These are phyloP conservation scores for Poecilia latipinna DNA, from an alignment of 2,113 vertebrate species.

Conservation along the genomic window DNA sequence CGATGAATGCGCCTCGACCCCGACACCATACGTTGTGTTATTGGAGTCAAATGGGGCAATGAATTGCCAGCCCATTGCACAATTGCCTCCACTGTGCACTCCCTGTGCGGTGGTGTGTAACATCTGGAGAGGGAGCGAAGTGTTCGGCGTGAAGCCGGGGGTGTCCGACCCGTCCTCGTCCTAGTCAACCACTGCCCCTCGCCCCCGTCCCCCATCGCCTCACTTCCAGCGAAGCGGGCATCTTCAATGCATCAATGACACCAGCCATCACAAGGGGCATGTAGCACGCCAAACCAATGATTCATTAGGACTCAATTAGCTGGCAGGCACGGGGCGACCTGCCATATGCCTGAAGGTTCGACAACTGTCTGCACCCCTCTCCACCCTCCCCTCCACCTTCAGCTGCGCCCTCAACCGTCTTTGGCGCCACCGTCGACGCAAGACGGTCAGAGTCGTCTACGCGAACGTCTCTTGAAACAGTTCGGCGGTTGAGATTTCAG, in stretches of 20 bases:
- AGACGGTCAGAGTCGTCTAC: not conserved
- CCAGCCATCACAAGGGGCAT: conserved; percentile 67
- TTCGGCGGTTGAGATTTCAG: conserved; percentile 45
- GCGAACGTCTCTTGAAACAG: conserved; percentile 50
- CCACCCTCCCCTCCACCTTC: conserved; percentile 2
- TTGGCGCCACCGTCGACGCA: conserved; percentile 28
- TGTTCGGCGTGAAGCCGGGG: conserved; percentile 38
- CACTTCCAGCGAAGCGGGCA: conserved; percentile 55
- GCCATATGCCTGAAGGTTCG: conserved; percentile 74
- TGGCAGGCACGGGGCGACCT: conserved; percentile 64
- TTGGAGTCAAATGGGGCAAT: conserved; percentile 60
- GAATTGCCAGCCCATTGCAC: conserved; percentile 61
- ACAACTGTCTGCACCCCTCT: conserved; percentile 64
- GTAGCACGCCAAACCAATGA: conserved; percentile 73
- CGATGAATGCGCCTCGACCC: conserved; percentile 38
- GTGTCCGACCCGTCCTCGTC: conserved; percentile 36
- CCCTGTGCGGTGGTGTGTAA: conserved; percentile 52
- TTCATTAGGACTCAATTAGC: conserved; percentile 80
- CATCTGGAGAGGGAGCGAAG: conserved; percentile 67
- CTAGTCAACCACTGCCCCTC: conserved; percentile 31
- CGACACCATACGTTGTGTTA: conserved; percentile 10
- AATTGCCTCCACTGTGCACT: conserved; percentile 65
- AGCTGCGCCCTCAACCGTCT: conserved; percentile 52
- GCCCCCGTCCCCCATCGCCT: conserved; percentile 18
- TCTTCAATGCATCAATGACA: conserved; percentile 74